Conservation (phyloP, 2,113 vertebrate species). For the Bothrops jararaca region DNA sequence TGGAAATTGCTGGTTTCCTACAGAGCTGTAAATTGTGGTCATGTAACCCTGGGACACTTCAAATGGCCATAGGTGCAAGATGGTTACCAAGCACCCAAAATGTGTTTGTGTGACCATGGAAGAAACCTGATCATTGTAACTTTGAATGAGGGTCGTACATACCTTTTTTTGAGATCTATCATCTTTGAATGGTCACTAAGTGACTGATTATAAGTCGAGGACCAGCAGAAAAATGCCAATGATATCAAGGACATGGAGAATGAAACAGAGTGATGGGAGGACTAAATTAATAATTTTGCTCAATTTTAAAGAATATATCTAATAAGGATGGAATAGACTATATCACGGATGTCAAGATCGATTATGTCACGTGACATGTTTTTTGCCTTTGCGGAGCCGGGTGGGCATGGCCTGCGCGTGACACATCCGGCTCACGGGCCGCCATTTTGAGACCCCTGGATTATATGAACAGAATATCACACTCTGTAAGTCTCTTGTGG, state of each 20-base stretch:
- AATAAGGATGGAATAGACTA: not conserved
- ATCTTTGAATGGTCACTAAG: not conserved
- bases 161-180: not conserved
- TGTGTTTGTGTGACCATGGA: not conserved
- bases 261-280: not conserved
- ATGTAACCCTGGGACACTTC: not conserved
- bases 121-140: not conserved
- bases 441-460: not conserved
- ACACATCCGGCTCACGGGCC: too few species aligned
- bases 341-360: too few species aligned
- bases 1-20: not conserved
- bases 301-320: not conserved
- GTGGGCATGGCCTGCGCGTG: too few species aligned
- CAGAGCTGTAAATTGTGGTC: not conserved
- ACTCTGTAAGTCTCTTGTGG: not conserved
- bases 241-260: not conserved
- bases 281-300: not conserved
- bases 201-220: not conserved
- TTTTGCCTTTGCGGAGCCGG: too few species aligned
- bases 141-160: not conserved
- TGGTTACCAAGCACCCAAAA: not conserved
- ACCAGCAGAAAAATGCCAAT: not conserved
- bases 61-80: not conserved
- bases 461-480: not conserved
- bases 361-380: too few species aligned